Evolutionary conservation across 2,113 vertebrate species (phyloP).

Genomic region (Fulmarus glacialis): DNA sequence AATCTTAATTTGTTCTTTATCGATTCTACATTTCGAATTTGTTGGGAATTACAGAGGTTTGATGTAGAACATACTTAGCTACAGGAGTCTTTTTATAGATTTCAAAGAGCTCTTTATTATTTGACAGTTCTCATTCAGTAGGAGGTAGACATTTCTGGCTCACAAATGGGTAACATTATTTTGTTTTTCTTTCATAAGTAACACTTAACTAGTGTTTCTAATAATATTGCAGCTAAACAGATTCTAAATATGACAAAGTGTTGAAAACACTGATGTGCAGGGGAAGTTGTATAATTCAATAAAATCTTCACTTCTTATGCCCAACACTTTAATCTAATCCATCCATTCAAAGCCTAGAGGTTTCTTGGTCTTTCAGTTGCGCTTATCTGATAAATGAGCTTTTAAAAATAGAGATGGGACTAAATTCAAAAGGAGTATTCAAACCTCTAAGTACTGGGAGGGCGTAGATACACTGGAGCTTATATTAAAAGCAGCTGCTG

Average conservation of each 20-base stretch:
- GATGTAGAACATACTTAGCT: background rate
- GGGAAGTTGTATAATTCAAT: slow-evolving; percentile 61
- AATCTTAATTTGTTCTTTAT: background rate
- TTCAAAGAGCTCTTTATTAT: slow-evolving; percentile 19
- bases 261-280: slow-evolving; percentile 50
- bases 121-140: slow-evolving; percentile 18
- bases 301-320: slow-evolving; percentile 46
- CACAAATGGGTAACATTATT: slow-evolving; percentile 54
- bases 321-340: slow-evolving; percentile 57
- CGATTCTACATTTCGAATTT: background rate
- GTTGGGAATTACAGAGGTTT: background rate
- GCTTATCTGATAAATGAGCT: slow-evolving; percentile 25
- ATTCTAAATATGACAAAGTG: slow-evolving; percentile 62
- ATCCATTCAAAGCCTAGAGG: slow-evolving; percentile 53
- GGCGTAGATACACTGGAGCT: background rate
- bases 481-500: slow-evolving; percentile 22
- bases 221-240: slow-evolving; percentile 63
- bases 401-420: slow-evolving; percentile 49
- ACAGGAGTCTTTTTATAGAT: background rate
- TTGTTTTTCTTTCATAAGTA: slow-evolving; percentile 56
- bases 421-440: slow-evolving; percentile 31
- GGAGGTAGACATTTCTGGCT: slow-evolving; percentile 42
- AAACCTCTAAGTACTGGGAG: background rate
- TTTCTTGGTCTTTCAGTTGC: slow-evolving; percentile 42
- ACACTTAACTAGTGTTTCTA: slow-evolving; percentile 65